phyloP scores from a whole-genome alignment of 2,888 invertebrate species.

The Clunio marinus region DNA sequence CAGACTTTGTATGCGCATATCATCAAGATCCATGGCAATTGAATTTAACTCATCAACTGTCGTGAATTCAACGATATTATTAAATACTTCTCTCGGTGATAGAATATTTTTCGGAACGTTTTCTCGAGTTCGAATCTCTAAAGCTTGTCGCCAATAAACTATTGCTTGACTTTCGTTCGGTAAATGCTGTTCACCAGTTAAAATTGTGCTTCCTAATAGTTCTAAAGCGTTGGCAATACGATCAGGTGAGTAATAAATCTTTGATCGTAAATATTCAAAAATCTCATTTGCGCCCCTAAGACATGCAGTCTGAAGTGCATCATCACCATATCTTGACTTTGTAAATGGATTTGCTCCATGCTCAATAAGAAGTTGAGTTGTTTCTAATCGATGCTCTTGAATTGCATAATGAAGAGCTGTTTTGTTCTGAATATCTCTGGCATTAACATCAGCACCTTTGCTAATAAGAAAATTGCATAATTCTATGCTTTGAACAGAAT shows the following conservation, averaged over 20 bases:
- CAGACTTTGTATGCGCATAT: constrained; percentile 80
- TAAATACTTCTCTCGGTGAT: constrained; percentile 60
- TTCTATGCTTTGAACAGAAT: constrained; percentile 81
- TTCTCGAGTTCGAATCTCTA: constrained; percentile 56
- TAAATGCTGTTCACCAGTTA: background rate
- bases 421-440: constrained; percentile 82
- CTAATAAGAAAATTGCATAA: constrained; percentile 75
- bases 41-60: constrained; percentile 66
- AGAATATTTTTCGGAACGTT: constrained; percentile 55
- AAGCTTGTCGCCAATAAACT: constrained; percentile 75
- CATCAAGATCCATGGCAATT: constrained; percentile 74
- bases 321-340: constrained; percentile 75
- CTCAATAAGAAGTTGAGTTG: constrained; percentile 73
- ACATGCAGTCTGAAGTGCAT: constrained; percentile 82
- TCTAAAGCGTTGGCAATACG: constrained; percentile 82
- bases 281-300: constrained; percentile 71
- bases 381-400: constrained; percentile 75
- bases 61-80: constrained; percentile 69
- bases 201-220: constrained; percentile 70
- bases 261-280: constrained; percentile 64
- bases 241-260: constrained; percentile 60
- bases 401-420: constrained; percentile 93
- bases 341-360: constrained; percentile 75
- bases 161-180: constrained; percentile 72
- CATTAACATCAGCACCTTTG: constrained; percentile 79